Evolutionary conservation across 2,888 invertebrate species (phyloP), one percentile per base, ranked within the genome.

Genomic region (Standfussiana lucernea): DNA sequence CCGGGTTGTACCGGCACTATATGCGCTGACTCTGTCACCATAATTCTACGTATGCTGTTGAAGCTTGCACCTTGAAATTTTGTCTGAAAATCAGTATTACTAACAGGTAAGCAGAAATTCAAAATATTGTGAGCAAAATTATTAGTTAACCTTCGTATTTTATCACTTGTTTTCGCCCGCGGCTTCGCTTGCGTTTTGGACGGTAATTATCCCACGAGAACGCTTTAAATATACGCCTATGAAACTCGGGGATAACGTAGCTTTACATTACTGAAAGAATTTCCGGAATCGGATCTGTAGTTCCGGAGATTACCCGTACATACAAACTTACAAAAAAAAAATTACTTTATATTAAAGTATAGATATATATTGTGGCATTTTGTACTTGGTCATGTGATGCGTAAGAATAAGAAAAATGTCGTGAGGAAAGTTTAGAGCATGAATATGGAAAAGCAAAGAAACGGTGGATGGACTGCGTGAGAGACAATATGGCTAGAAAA

Each of bases 1-100:
- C 64, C 72, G 87, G 91, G 87, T 86, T 89, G 86, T 82, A 77
- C 77, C 35, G 62, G 70, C 74, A 83, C 75, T 84, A 79, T 83
- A 83, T 87, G 86, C 85, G 81, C 80, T 82, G 79, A 82, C 76
- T 86, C 78, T 28, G 47, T 65, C 69, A 13, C 56, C 47, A 71
- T 64, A 42, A 61, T 62, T 66, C 45, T 15, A 64, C 10, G 28
- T 61, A 28, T 47, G n/a, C 32, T 11, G 13, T 61, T 35, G 59
- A 47, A 71, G 50, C 59, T 28, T 35, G 45, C n/a, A 77, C 24
- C 69, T 72, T 69, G 53, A 71, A 21, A 67, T 53, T 72, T 62
- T 47, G 24, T 28, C 6, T 59, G 50, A 62, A 72, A 53, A 62
- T 32, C 32, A 50, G n/a, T 37, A 62, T 45, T 77, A 37, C 50